Evolutionary conservation across 2,888 invertebrate genomes (phyloP).

Genomic region (Drosophila neonasuta): DNA sequence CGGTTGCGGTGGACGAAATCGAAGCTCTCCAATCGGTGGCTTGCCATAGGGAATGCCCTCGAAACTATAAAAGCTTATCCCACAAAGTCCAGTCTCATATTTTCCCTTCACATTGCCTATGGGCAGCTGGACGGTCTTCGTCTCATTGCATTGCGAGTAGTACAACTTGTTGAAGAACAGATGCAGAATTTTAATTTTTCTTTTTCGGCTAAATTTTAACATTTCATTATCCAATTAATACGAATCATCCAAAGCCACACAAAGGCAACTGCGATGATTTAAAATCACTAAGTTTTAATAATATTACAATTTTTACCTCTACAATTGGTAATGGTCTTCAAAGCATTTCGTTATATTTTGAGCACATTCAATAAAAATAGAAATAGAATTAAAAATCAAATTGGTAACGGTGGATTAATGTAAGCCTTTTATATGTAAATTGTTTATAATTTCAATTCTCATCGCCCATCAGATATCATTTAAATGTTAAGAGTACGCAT

Average conservation of each 20-base stretch:
- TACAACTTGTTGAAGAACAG: conserved; percentile 2
- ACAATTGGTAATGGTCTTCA: too few species aligned
- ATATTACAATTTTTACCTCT: background rate
- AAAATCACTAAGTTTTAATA: background rate
- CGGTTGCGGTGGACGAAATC: conserved; percentile 77
- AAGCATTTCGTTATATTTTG: too few species aligned
- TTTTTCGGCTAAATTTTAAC: conserved; percentile 36
- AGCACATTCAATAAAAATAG: too few species aligned
- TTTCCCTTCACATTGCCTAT: conserved; percentile 71
- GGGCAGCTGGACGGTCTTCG: conserved; percentile 48
- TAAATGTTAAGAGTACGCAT: too few species aligned
- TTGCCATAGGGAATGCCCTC: conserved; percentile 77
- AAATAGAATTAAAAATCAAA: too few species aligned
- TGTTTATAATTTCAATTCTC: too few species aligned
- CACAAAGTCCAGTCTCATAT: conserved; percentile 61
- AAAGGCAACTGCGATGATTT: background rate
- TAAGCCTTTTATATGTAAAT: too few species aligned
- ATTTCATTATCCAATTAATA: conserved; percentile 31
- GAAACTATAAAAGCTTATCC: conserved; percentile 67
- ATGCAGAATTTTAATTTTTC: conserved; percentile 19
- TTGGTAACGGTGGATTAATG: too few species aligned
- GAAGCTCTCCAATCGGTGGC: conserved; percentile 68
- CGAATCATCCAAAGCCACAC: background rate
- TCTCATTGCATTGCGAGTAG: conserved; percentile 12
- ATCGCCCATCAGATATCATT: too few species aligned